Evolutionary conservation across 2,888 invertebrate genomes (phyloP), one percentile per base, ranked within the genome.

Genomic region (Cabera pusaria): DNA sequence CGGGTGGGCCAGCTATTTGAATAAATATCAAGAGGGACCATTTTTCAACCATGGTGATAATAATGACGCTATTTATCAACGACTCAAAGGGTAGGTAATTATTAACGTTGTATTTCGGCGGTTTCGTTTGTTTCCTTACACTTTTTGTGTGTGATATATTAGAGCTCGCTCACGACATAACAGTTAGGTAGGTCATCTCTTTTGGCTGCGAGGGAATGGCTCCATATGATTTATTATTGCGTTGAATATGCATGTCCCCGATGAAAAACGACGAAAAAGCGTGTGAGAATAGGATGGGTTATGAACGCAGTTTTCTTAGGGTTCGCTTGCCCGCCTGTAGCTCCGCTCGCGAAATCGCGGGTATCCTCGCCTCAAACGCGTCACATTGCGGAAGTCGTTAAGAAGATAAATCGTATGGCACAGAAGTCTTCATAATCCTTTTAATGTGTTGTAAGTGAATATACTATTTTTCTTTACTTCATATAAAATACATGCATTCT

Each of bases 201-300:
- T 78, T 75, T 67, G 74, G 72, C 59, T 66, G 61, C 68, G 70
- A 65, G 68, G 65, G 72, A 73, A 77, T 77, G 66, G 73, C 72
- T 71, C 62, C 52, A 66, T 72, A 76, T 88, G 87, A 88, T 88
- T 85, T 86, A 88, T 87, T 74, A 72, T 83, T 69, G 62, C 68
- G 83, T 83, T 87, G 85, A 88, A 86, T 86, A 88, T 87, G 85
- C 86, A 86, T 85, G 85, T 82, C 81, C 74, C 68, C n/a, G 75
- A 86, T 87, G 87, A 88, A 86, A 86, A 86, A 86, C 85, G 81
- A 83, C 71, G 77, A 75, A 69, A 68, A 75, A 73, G 64, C 67
- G 71, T 67, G 68, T 59, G 64, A 50, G 68, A 58, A 64, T 64
- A 51, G 62, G 59, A 57, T 61, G 55, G 47, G 55, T 44, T 40